phyloP scores from a whole-genome alignment of 2,888 invertebrate species.

The Tachystola acroxantha region DNA sequence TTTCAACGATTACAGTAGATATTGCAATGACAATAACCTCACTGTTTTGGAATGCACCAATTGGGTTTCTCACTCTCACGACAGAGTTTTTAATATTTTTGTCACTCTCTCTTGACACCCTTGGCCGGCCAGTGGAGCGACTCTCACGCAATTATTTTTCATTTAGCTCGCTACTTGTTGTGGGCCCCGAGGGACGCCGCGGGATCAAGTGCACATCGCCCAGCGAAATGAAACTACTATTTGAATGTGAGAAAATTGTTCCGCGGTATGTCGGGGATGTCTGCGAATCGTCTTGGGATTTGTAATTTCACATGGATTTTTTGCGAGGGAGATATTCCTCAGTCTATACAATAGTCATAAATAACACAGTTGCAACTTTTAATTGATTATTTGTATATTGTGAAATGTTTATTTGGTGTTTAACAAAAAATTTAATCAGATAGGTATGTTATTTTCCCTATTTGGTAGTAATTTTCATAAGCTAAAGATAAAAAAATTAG shows the following conservation, averaged over 20 bases:
- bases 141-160: slow-evolving; percentile 68
- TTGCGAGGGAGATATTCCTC: too few relatives aligned
- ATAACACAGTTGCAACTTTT: too few relatives aligned
- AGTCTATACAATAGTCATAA: too few relatives aligned
- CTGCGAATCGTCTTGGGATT: slow-evolving; percentile 40
- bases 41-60: slow-evolving; percentile 3
- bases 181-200: slow-evolving; percentile 48
- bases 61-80: slow-evolving; percentile 19
- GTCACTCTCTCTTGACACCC: slow-evolving; percentile 27
- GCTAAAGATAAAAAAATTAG: too few relatives aligned
- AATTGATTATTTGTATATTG: too few relatives aligned
- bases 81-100: slow-evolving; percentile 18
- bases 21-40: background rate
- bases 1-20: slow-evolving; percentile 5
- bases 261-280: slow-evolving; percentile 30
- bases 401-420: too few relatives aligned
- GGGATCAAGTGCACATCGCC: slow-evolving; percentile 55
- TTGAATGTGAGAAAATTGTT: slow-evolving; percentile 63
- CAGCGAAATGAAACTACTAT: slow-evolving; percentile 48
- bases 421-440: too few relatives aligned
- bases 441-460: too few relatives aligned
- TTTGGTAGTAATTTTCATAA: too few relatives aligned
- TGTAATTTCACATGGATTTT: slow-evolving; percentile 43
- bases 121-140: slow-evolving; percentile 17
- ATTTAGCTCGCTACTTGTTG: slow-evolving; percentile 62